Evolutionary conservation across 2,888 invertebrate genomes (phyloP).

Genomic region (Serrognathus titanus): DNA sequence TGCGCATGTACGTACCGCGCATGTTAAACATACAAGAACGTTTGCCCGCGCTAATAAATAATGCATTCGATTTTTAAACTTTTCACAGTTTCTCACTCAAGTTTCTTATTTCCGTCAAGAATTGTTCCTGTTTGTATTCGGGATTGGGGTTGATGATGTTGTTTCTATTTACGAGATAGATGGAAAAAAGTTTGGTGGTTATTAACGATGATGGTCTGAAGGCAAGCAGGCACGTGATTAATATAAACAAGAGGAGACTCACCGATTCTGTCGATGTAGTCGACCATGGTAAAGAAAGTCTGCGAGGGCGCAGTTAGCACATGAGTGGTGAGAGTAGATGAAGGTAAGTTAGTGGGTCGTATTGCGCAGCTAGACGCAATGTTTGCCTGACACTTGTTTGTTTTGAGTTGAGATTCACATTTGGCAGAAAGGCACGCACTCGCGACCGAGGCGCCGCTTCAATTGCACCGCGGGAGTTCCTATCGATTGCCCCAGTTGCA

Average conservation of each 20-base stretch:
- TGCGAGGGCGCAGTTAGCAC: slow-evolving; percentile 18
- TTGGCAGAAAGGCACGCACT: slow-evolving; percentile 49
- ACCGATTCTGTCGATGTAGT: slow-evolving; percentile 45
- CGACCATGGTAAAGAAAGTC: slow-evolving; percentile 32
- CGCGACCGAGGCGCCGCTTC: slow-evolving; percentile 43
- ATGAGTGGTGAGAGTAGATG: slow-evolving; percentile 24
- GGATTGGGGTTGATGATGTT: too few species aligned
- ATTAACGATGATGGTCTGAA: slow-evolving; percentile 26
- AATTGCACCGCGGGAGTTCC: slow-evolving; percentile 43
- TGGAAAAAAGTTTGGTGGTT: slow-evolving; percentile 11
- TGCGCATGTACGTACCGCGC: too few species aligned
- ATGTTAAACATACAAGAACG: too few species aligned
- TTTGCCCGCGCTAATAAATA: too few species aligned
- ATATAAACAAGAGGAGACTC: slow-evolving; percentile 33
- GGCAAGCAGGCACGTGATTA: slow-evolving; percentile 29
- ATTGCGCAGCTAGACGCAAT: slow-evolving; percentile 16
- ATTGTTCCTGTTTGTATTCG: too few species aligned
- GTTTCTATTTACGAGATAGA: too few species aligned
- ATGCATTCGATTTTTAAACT: too few species aligned
- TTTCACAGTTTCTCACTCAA: too few species aligned
- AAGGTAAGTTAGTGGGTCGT: not conserved
- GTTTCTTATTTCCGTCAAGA: too few species aligned
- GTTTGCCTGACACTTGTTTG: slow-evolving; percentile 35
- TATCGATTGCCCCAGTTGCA: slow-evolving; percentile 68
- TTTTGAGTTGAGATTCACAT: slow-evolving; percentile 30